Evolutionary conservation across 2,888 invertebrate genomes (phyloP), one percentile per base, ranked within the genome.

Genomic region (Melanchra persicariae): DNA sequence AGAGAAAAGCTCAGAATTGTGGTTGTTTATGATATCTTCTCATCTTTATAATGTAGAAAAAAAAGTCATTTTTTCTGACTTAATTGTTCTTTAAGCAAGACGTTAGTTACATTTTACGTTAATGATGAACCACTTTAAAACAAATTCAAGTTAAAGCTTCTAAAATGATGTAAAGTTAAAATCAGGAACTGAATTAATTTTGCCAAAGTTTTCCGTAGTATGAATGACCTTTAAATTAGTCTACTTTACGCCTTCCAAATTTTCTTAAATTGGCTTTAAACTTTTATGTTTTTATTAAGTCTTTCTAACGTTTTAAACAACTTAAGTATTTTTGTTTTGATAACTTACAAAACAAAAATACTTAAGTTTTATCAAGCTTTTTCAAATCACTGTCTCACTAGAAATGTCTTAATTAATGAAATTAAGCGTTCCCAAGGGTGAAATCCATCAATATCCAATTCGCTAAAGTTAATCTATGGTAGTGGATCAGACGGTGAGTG

Each of bases 111-210:
- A n/a, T 52, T 52, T 60, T 26, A 9, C 54, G 40, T 52, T 60
- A 60, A 40, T 63, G 45, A 59, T 55, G 37, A 49, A 70, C 43
- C 45, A 65, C 58, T 61, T 68, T 52, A 70, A 55, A 30, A 47
- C 45, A 71, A 64, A 59, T 64, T 60, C 12, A 37, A 65, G 24
- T 71, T 58, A 22, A 76, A 73, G 67, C 62, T 54, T 68, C 57
- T 45, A 49, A 79, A 82, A 70, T 55, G 26, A 68, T 59, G 57
- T 61, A 55, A 63, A 75, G 49, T 77, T 73, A 52, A 68, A 81
- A 70, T 70, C 70, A 58, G 57, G 57, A 70, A 66, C 77, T 73
- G 63, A 66, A 59, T 79, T 78, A 63, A 72, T 81, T 74, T 69
- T 24, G 22, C 55, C 34, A 22, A 70, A 77, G 69, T 79, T 82